phyloP scores from a whole-genome alignment of 2,113 vertebrate species.

The Toxotes jaculatrix region DNA sequence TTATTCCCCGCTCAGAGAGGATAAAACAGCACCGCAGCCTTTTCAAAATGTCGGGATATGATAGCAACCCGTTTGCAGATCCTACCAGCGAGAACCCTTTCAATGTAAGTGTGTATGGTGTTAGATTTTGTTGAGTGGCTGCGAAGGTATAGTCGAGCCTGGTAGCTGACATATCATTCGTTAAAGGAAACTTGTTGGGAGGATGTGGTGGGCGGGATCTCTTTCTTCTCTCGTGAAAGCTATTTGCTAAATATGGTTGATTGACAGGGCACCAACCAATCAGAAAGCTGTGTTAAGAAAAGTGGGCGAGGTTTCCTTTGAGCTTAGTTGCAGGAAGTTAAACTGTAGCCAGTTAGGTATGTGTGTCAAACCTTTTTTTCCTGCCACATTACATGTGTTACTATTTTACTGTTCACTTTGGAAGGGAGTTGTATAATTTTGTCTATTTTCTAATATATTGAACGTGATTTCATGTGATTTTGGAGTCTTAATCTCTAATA shows the following conservation, averaged over 20 bases:
- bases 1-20: slow-evolving; percentile 33
- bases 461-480: not conserved
- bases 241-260: slow-evolving; percentile 48
- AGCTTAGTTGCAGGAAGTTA: slow-evolving; percentile 71
- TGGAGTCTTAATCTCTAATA: not conserved
- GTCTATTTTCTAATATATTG: not conserved
- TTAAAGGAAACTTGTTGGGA: slow-evolving; percentile 67
- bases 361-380: slow-evolving; percentile 33
- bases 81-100: slow-evolving; percentile 90
- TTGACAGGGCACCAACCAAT: slow-evolving; percentile 47
- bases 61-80: slow-evolving; percentile 90
- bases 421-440: not conserved
- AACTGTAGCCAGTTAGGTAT: slow-evolving; percentile 44
- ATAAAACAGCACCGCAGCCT: slow-evolving; percentile 10
- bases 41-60: slow-evolving; percentile 88
- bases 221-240: not conserved
- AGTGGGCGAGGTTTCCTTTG: slow-evolving; percentile 7
- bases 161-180: slow-evolving; percentile 45
- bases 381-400: not conserved
- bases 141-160: not conserved
- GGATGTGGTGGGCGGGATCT: slow-evolving; percentile 37
- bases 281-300: not conserved
- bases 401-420: not conserved
- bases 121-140: not conserved
- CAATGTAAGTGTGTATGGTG: slow-evolving; percentile 83